Base-by-base conservation (phyloP, 2,113 vertebrate genomes). In the Spea bombifrons region DNA sequence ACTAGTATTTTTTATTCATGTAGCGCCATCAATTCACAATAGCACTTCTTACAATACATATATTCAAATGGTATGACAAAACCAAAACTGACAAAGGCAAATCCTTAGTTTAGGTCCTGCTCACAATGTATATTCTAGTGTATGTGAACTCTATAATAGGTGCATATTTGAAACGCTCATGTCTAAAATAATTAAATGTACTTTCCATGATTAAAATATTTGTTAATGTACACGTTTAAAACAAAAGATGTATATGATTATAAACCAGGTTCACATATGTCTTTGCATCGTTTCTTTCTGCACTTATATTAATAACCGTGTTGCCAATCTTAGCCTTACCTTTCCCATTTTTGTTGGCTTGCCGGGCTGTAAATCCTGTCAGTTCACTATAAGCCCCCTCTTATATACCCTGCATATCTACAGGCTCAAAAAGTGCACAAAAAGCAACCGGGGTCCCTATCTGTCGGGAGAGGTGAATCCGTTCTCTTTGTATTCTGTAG, bases 331-430 rank as follows among this genome's bases (percentile, higher is more conserved):
- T 48, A 15, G 47, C 13, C 76, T 30, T 79, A 79, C 77, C 77
- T 79, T 79, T 66, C 77, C 77, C 70, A 79, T 79, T 73, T 46
- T 73, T 13, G 63, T 7, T 73, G 44, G 48, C 53, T 66, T 50
- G n/a, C 48, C 73, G 17, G 8, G 16, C 6, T 72, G 61, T 43
- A 43, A 13, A 66, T 65, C 9, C 44, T 43, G 49, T 7, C 66
- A 5, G 16, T 45, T 75, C 50, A 7, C 45, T n/a, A 53, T 10
- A 13, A 45, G 6, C 61, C 30, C 9, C 12, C 70, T 61, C 63
- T 73, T 79, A 79, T 79, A 79, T 79, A 79, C 50, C 10, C 69
- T 47, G 45, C 15, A 72, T 4, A 72, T 47, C 68, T 16, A 66
- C 10, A 66, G 61, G 69, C 57, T 55, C 12, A 73, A 72, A 79